Evolutionary conservation across 2,888 invertebrate species (phyloP).

Genomic region (Cosmia pyralina): DNA sequence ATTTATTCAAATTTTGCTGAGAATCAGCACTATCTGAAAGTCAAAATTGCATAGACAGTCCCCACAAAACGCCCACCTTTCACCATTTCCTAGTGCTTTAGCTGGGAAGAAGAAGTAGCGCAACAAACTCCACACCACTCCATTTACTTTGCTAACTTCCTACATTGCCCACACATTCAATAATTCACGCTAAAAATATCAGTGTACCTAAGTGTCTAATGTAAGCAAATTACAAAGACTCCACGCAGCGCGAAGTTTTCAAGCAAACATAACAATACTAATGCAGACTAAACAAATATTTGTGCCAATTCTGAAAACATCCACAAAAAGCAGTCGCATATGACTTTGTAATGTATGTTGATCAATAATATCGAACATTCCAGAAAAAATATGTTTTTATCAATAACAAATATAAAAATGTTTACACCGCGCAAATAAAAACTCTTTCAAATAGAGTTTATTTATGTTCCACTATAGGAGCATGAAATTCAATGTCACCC

Average conservation of each 20-base stretch:
- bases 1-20: no score
- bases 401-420: slow-evolving; percentile 3
- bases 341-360: slow-evolving; percentile 12
- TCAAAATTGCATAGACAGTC: no score
- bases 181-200: not conserved
- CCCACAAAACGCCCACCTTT: no score
- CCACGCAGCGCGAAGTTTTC: not conserved
- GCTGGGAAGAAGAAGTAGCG: no score
- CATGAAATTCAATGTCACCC: slow-evolving; percentile 38
- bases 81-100: no score
- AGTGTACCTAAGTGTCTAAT: not conserved
- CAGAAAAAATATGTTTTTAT: slow-evolving; percentile 11
- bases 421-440: not conserved
- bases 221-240: not conserved
- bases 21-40: no score
- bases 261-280: slow-evolving; percentile 13
- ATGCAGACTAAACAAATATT: slow-evolving; percentile 24
- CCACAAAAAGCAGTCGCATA: slow-evolving; percentile 10
- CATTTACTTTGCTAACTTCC: not conserved
- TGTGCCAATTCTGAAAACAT: slow-evolving; percentile 19
- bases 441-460: not conserved
- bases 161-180: not conserved
- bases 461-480: not conserved
- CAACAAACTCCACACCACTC: no score
- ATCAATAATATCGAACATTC: slow-evolving; percentile 12